Evolutionary conservation across 2,113 vertebrate genomes (phyloP), one percentile per base, ranked within the genome.

Genomic region (Chaetodon auriga): DNA sequence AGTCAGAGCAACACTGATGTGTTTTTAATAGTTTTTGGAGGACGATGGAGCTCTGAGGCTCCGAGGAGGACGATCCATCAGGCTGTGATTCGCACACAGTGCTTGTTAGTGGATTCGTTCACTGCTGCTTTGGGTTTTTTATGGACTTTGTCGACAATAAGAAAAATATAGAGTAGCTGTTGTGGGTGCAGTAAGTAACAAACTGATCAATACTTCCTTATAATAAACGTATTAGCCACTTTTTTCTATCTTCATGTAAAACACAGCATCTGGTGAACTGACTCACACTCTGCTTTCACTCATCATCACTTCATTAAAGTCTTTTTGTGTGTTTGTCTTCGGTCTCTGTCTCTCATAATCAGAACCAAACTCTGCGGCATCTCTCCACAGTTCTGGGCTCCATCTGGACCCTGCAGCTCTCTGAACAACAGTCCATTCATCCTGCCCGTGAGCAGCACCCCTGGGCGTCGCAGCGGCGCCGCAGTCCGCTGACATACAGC

Each of bases 341-440:
- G 60, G 65, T 65, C 46, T 46, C 0, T 9, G 15, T 71, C 51
- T 13, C 46, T 62, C 41, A 15, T 51, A 30, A 77, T 82, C 71
- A 62, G 23, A n/a, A 64, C 7, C 49, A 38, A 41, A 12, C 68
- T 68, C 16, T 54, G 46, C 38, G 53, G 43, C n/a, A 41, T n/a
- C n/a, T 19, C 69, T 58, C 66, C 71, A 35, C 62, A 55, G 41
- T n/a, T 55, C 68, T 15, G 23, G 21, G 45, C 53, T 83, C 88
- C 85, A 85, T 83, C 83, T 83, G 85, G 82, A 73, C 68, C 36
- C 36, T 45, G 30, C 49, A 35, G 36, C 63, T 61, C 75, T 71
- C 68, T 51, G 58, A 46, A 71, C 72, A 63, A 19, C 38, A 60
- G 60, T 60, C 61, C 64, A 81, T 83, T 78, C 14, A 75, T 75